Conservation (phyloP, 2,888 invertebrate species). For the Cremastinae sp. region DNA sequence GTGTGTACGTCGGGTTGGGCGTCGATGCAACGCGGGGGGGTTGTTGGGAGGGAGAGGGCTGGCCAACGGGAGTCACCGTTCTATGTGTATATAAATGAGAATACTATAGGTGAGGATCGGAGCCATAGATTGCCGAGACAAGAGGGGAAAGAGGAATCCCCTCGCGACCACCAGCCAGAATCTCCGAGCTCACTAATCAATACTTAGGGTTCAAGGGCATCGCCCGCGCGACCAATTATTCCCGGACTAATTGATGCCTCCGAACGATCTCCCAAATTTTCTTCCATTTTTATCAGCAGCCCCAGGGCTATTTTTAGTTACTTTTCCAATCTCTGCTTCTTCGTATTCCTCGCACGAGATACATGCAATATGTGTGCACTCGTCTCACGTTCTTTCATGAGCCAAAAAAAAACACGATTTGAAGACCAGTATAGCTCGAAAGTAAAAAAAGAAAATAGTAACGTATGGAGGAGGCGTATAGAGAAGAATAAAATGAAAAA, state of each 20-base stretch:
- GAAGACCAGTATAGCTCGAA: no score
- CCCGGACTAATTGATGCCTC: constrained; percentile 76
- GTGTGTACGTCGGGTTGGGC: constrained; percentile 53
- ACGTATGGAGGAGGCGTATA: background rate
- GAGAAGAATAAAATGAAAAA: constrained; percentile 1
- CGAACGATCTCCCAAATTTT: constrained; percentile 48
- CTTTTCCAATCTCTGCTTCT: no score
- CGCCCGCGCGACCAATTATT: constrained; percentile 80
- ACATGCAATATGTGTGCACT: no score
- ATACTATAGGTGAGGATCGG: constrained; percentile 38
- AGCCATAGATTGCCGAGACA: constrained; percentile 66
- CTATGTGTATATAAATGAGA: constrained; percentile 23
- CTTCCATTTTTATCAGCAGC: background rate
- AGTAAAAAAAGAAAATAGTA: no score
- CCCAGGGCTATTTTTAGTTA: no score
- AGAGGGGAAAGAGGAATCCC: constrained; percentile 68
- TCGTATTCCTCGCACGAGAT: no score
- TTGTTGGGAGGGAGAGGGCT: constrained; percentile 48
- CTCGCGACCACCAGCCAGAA: constrained; percentile 73
- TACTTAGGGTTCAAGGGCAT: constrained; percentile 80
- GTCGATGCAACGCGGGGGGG: constrained; percentile 49
- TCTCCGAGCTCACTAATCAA: constrained; percentile 79
- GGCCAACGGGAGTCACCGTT: constrained; percentile 44
- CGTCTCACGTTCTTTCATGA: no score
- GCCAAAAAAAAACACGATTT: no score